Evolutionary conservation across 2,888 invertebrate species (phyloP).

Genomic region (Sarcophaga variegata): DNA sequence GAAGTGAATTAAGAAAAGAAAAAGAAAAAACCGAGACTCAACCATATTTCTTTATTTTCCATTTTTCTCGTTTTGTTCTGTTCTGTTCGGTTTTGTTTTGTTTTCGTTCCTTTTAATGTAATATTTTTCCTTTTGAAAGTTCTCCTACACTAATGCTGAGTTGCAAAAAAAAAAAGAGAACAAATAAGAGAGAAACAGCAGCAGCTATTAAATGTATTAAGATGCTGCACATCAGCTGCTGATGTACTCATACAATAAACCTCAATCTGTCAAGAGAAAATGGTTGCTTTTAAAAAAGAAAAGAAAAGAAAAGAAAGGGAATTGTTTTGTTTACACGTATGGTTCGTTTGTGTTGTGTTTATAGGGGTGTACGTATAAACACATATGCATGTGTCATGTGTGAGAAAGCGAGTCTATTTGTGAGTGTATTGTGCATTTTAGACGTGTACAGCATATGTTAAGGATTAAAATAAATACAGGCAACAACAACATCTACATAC

Average conservation of each 20-base stretch:
- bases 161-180: not conserved
- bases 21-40: conserved; percentile 24
- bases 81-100: not conserved
- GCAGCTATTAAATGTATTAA: conserved; percentile 52
- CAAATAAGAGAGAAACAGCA: conserved; percentile 4
- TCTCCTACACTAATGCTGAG: not conserved
- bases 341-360: too few relatives aligned
- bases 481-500: conserved; percentile 12
- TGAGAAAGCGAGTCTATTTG: conserved; percentile 9
- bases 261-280: conserved; percentile 61
- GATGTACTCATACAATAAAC: conserved; percentile 58
- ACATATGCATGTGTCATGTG: not conserved
- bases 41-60: not conserved
- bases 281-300: conserved; percentile 30
- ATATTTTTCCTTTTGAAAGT: conserved; percentile 31
- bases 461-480: conserved; percentile 42
- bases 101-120: conserved; percentile 8
- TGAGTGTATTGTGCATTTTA: conserved; percentile 29
- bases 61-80: not conserved
- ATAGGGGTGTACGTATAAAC: too few relatives aligned
- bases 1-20: not conserved
- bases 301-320: not conserved
- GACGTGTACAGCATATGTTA: conserved; percentile 53
- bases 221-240: conserved; percentile 61
- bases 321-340: conserved; percentile 26